These are phyloP conservation scores for Sycophila sp. DNA, from an alignment of 1,140 invertebrate species.

Conservation along the genomic window DNA sequence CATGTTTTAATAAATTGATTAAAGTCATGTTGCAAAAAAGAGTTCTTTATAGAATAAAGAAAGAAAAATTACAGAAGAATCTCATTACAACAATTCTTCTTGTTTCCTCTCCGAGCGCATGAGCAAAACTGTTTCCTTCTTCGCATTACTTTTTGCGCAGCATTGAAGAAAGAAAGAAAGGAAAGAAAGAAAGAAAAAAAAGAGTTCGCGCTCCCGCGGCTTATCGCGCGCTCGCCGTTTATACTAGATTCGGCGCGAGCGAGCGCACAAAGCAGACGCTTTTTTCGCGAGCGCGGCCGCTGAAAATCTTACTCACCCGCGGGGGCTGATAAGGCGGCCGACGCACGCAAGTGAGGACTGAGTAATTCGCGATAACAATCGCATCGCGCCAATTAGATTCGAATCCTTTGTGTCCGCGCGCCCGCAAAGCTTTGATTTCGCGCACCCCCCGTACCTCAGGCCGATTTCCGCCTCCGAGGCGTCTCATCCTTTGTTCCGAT, in stretches of 20 bases:
- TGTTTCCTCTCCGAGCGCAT: too few relatives aligned
- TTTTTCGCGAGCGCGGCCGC: constrained; percentile 16
- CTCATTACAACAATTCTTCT: too few relatives aligned
- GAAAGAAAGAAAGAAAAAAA: constrained; percentile 19
- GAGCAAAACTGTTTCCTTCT: too few relatives aligned
- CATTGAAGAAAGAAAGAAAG: neutral
- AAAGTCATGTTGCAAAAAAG: too few relatives aligned
- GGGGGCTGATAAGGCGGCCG: constrained; percentile 9
- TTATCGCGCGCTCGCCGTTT: constrained; percentile 16
- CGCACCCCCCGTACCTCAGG: neutral
- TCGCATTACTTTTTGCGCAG: constrained; percentile 9
- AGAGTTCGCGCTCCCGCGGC: constrained; percentile 2
- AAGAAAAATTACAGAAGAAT: too few relatives aligned
- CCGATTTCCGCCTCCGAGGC: neutral
- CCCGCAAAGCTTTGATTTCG: constrained; percentile 15
- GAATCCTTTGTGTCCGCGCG: constrained; percentile 25
- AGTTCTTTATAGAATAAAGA: too few relatives aligned
- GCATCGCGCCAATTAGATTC: constrained; percentile 34
- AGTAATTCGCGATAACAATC: constrained; percentile 34
- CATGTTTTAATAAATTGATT: too few relatives aligned
- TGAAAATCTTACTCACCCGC: constrained; percentile 31
- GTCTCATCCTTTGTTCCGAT: constrained; percentile 20
- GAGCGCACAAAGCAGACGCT: constrained; percentile 24
- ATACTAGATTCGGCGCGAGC: constrained; percentile 8
- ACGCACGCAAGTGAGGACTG: constrained; percentile 1